Conservation (phyloP, 1,140 invertebrate species). For the Chionoecetes opilio region DNA sequence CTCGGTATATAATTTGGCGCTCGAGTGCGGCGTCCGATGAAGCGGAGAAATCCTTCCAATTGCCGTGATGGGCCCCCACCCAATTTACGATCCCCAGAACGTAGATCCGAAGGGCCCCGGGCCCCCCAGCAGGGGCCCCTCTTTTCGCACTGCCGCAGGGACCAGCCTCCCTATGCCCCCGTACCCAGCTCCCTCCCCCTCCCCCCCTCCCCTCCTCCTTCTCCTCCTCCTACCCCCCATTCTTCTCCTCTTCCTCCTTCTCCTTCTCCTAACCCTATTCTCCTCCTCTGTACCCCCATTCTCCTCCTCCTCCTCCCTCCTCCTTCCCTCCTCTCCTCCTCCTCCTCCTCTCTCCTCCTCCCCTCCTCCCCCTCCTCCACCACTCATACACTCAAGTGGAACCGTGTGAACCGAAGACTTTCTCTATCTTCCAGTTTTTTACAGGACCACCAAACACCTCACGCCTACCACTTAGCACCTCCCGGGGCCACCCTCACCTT, state of each 20-base stretch:
- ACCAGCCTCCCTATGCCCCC: neutral
- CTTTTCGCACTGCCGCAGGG: neutral
- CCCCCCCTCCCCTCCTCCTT: neutral
- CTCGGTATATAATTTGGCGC: neutral
- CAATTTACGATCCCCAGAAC: slow-evolving; percentile 46
- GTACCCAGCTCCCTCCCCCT: neutral
- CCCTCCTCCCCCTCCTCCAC: too few relatives aligned
- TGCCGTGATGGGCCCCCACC: slow-evolving; percentile 55
- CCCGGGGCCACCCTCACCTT: neutral
- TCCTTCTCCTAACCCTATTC: neutral
- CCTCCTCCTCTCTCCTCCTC: neutral
- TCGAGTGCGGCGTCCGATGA: slow-evolving; percentile 36
- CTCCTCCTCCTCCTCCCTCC: too few relatives aligned
- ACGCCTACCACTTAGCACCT: too few relatives aligned
- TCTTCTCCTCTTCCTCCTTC: neutral
- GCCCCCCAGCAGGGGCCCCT: neutral
- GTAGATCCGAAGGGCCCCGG: slow-evolving; percentile 46
- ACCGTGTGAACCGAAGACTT: too few relatives aligned
- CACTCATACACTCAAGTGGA: too few relatives aligned
- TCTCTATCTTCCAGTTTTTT: too few relatives aligned
- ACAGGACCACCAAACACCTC: too few relatives aligned
- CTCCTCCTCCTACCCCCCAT: neutral
- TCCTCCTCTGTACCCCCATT: neutral
- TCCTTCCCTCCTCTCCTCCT: neutral
- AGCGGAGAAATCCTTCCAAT: slow-evolving; percentile 47